Base-by-base conservation (phyloP, 2,797 vertebrate species). In the Valencia hispanica region DNA sequence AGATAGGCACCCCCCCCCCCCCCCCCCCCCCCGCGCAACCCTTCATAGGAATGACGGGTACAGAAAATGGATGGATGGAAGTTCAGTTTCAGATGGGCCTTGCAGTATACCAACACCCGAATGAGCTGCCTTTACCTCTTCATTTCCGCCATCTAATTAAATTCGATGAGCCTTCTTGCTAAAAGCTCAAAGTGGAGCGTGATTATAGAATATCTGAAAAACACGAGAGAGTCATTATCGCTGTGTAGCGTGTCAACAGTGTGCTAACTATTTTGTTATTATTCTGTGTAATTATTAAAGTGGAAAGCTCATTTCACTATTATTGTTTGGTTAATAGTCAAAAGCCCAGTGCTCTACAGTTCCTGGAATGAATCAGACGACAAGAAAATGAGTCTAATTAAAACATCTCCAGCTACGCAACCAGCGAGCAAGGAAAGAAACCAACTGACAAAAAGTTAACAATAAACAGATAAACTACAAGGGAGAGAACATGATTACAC, bases 401-500 rank as follows among this genome's bases (percentile, higher is more conserved):
- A 90, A 87, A 73, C 25, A 79, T 53, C 78, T 85, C 80, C 65
- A 78, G 79, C 78, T 72, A 78, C 1, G 63, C 83, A 82, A 87
- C n/a, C 80, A 82, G 66, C 66, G 81, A 79, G 69, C 72, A 72
- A 39, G 71, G 73, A 59, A 70, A 73, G 59, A 80, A 79, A 86
- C 74, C 80, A 76, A 88, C 73, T 43, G 27, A 81, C 69, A 72
- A 82, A 69, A 63, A 74, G 70, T 18, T 22, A 34, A 75, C 70
- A 66, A 86, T 57, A 85, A 70, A 87, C 79, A 80, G 76, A 91
- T 86, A 88, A 84, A 86, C 86, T 81, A 85, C 70, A 84, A 36
- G 41, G 72, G 70, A 84, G 79, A 81, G 80, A 88, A 79, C 85
- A 86, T 41, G 80, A 91, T 92, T 93, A 89, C 85, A 93, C 84